Evolutionary conservation across 2,113 vertebrate species (phyloP), one percentile per base, ranked within the genome.

Genomic region (Neotoma lepida): DNA sequence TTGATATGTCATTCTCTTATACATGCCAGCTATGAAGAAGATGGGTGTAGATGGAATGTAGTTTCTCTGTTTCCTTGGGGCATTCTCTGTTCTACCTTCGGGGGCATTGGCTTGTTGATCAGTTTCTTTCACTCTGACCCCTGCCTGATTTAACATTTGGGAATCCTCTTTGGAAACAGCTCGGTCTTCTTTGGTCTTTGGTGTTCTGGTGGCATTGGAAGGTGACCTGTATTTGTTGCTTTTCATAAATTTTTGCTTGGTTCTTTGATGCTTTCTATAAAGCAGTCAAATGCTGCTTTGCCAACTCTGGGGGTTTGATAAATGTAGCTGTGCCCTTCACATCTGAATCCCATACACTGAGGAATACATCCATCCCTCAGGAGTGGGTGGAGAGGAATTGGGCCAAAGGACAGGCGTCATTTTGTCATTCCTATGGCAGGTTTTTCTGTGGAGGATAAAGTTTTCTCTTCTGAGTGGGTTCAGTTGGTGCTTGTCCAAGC

Each of bases 201-300:
- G 76, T 78, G 22, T 64, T 46, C 77, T 71, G 30, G 13, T 87
- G 46, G 58, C 24, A 5, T 7, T 54, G 41, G 56, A n/a, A 80
- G 49, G 28, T 84, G 68, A 64, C 61, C 51, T 87, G 10, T 5
- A n/a, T 89, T 94, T 74, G 78, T 49, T 82, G 54, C 46, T 78
- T 41, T 41, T 58, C 30, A 5, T 33, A 54, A 82, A 28, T 61
- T 94, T 89, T 84, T 84, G 63, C 90, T 92, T 1, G 2, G 73
- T 26, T 93, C 68, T 46, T 54, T 33, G 30, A 2, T 35, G 56
- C 39, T 77, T 78, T 88, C 58, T 85, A 18, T 86, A 46, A 56
- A 89, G 70, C 58, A 96, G 92, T 97, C 90, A 89, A 89, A 39
- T 73, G 81, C 51, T 77, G 54, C n/a, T 96, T 97, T 91, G 39